Percentiles rank a stretch among this genome's conserved stretches.
Conservation (phyloP, 1,140 invertebrate genomes). For the Nebria ingens region DNA sequence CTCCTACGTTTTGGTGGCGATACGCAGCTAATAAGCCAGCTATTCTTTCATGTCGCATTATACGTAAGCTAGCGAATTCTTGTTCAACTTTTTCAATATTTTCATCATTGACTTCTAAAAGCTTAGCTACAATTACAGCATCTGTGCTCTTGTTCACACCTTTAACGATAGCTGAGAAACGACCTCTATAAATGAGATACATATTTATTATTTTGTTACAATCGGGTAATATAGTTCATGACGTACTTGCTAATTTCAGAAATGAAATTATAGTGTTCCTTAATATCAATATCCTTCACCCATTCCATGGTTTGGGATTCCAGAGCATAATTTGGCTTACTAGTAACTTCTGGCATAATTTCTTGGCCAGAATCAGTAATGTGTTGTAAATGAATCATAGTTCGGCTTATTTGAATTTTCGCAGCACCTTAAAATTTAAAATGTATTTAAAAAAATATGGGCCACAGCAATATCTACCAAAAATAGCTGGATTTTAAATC, state of each 20-base stretch:
- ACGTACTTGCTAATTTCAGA: slow-evolving; percentile 57
- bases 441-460: slow-evolving; percentile 13
- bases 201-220: slow-evolving; percentile 12
- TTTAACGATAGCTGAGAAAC: slow-evolving; percentile 75
- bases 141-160: slow-evolving; percentile 66
- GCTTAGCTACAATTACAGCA: slow-evolving; percentile 64
- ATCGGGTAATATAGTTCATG: background rate
- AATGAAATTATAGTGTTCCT: slow-evolving; percentile 69
- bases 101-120: slow-evolving; percentile 58
- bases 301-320: slow-evolving; percentile 66
- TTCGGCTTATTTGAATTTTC: slow-evolving; percentile 62
- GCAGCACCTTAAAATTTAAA: slow-evolving; percentile 35
- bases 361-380: slow-evolving; percentile 68
- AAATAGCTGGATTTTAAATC: slow-evolving; percentile 1
- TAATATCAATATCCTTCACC: slow-evolving; percentile 51
- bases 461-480: background rate
- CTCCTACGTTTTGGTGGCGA: slow-evolving; percentile 52
- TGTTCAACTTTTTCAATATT: slow-evolving; percentile 53
- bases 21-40: slow-evolving; percentile 62
- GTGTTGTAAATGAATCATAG: slow-evolving; percentile 75
- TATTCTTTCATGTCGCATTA: slow-evolving; percentile 76
- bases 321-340: slow-evolving; percentile 57
- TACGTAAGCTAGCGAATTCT: slow-evolving; percentile 74
- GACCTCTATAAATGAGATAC: slow-evolving; percentile 47
- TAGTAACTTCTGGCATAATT: slow-evolving; percentile 51